These are phyloP conservation scores for Melozone crissalis DNA, from an alignment of 2,113 vertebrate species.

Conservation along the genomic window DNA sequence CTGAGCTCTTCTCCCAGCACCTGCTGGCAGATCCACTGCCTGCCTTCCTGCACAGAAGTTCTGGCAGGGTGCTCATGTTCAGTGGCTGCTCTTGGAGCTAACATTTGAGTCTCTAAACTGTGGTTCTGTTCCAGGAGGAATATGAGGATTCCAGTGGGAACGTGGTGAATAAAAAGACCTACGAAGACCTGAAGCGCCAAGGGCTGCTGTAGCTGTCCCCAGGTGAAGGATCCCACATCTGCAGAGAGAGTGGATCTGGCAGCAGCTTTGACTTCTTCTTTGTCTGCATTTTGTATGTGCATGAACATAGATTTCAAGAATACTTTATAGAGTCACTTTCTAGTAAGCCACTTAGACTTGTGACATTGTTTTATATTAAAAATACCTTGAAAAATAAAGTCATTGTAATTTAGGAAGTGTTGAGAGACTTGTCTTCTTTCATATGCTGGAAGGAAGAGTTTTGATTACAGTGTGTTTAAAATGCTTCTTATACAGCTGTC, in stretches of 20 bases:
- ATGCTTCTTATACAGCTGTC: neutral
- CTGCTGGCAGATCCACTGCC: neutral
- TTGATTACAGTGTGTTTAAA: neutral
- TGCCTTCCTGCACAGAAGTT: neutral
- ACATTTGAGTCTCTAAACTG: neutral
- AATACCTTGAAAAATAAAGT: constrained; percentile 56
- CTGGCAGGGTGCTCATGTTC: neutral
- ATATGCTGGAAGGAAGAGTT: neutral
- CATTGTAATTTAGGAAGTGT: constrained; percentile 6
- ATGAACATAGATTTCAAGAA: constrained; percentile 46
- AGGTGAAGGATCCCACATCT: neutral
- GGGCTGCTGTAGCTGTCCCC: constrained; percentile 84
- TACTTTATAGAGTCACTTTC: constrained; percentile 54
- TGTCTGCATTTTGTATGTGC: constrained; percentile 50
- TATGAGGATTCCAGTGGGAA: constrained; percentile 98
- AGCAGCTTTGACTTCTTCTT: neutral
- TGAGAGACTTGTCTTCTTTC: neutral
- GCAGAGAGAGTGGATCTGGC: neutral
- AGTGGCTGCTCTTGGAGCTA: neutral
- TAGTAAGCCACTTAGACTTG: constrained; percentile 37
- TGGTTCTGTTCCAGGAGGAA: constrained; percentile 84
- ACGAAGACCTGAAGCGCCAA: constrained; percentile 96
- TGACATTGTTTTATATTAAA: constrained; percentile 68
- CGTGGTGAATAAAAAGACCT: constrained; percentile 98
- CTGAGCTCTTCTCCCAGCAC: neutral